Evolutionary conservation across 2,888 invertebrate species (phyloP).

Genomic region (Stramonita haemastoma): DNA sequence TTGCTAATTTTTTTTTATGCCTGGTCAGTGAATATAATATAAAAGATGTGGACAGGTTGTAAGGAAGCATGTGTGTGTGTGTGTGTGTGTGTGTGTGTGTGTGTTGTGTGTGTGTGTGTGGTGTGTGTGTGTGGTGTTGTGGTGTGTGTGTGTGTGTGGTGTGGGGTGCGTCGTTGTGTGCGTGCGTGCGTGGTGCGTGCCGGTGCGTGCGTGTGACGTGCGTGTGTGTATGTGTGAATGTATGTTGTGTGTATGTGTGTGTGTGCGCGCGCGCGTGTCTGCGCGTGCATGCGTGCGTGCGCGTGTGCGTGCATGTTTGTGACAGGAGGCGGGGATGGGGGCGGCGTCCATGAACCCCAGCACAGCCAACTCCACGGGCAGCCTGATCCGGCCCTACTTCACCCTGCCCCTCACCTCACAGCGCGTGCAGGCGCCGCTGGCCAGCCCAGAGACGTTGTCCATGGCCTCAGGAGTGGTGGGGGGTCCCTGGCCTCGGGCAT

Average conservation of each 20-base stretch:
- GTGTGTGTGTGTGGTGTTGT: background rate
- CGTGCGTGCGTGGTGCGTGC: background rate
- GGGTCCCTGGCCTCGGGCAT: conserved; percentile 54
- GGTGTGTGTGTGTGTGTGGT: background rate
- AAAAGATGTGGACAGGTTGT: background rate
- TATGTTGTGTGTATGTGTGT: background rate
- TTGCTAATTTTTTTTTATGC: no score
- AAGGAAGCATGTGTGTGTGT: background rate
- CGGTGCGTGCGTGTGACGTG: background rate
- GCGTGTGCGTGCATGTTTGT: background rate
- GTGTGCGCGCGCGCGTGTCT: background rate
- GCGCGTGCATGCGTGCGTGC: no score
- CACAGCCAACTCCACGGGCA: background rate
- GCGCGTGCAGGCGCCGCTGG: conserved; percentile 83
- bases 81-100: background rate
- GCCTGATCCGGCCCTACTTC: background rate
- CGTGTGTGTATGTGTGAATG: background rate
- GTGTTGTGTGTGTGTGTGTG: background rate
- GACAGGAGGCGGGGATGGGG: conserved; percentile 17
- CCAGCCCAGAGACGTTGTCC: conserved; percentile 89
- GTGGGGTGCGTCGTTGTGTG: background rate
- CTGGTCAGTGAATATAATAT: background rate
- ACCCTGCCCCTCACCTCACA: conserved; percentile 32
- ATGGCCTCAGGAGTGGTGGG: conserved; percentile 87
- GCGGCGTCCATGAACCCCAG: background rate